These are phyloP conservation scores for Discoglossus pictus DNA, from an alignment of 2,797 vertebrate genomes.

Conservation along the genomic window DNA sequence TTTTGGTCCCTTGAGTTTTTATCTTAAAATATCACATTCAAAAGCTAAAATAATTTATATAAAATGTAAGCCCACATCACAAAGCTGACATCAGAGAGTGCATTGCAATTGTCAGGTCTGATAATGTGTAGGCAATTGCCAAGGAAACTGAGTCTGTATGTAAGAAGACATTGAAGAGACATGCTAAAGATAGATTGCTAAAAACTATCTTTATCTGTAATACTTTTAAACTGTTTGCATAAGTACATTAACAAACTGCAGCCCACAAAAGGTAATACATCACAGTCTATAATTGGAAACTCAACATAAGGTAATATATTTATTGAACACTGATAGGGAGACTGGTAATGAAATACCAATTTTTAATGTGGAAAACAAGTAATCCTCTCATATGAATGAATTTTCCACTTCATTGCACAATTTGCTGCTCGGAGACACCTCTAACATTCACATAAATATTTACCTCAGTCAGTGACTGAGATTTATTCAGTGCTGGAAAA, in stretches of 20 bases:
- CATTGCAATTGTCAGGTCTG: conserved; percentile 20
- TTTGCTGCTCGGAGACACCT: conserved; percentile 55
- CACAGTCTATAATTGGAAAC: conserved; percentile 32
- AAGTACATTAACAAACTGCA: conserved; percentile 12
- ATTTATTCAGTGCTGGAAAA: conserved; percentile 54
- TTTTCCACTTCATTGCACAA: conserved; percentile 51
- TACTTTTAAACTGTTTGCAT: not conserved
- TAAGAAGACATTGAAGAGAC: not conserved
- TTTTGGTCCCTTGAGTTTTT: not conserved
- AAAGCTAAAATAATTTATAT: conserved; percentile 10
- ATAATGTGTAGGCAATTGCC: conserved; percentile 37
- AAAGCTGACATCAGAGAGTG: conserved; percentile 20
- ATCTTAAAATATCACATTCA: not conserved
- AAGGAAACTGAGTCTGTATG: conserved; percentile 22
- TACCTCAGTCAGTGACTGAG: conserved; percentile 53
- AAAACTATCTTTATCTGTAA: not conserved
- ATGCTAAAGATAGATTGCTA: not conserved
- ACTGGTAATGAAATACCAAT: conserved; percentile 6
- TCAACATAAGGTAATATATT: conserved; percentile 26
- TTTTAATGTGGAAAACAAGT: conserved; percentile 42
- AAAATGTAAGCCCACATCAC: conserved; percentile 4
- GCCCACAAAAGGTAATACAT: conserved; percentile 34
- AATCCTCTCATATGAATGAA: conserved; percentile 40
- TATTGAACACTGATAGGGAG: not conserved
- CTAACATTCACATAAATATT: conserved; percentile 62